phyloP scores from a whole-genome alignment of 2,113 vertebrate species.

The Tichodroma muraria region DNA sequence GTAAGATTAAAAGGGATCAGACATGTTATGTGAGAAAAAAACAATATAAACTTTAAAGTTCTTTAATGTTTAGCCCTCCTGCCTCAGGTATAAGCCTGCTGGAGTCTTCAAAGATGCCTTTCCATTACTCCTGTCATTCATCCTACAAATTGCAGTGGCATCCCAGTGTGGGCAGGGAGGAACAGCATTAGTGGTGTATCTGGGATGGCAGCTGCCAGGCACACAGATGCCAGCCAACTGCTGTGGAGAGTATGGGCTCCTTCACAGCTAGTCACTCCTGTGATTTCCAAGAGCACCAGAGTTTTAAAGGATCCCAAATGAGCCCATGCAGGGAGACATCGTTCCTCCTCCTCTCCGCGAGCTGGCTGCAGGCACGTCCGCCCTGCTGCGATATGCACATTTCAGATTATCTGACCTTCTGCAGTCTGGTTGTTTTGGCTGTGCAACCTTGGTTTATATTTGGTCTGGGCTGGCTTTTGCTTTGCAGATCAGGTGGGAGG shows the following conservation, averaged over 20 bases:
- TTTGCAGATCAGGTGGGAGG: slow-evolving; percentile 62
- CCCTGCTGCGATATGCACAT: background rate
- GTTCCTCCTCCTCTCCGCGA: fast-evolving
- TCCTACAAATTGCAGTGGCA: background rate
- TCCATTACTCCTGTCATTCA: background rate
- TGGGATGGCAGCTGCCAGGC: background rate
- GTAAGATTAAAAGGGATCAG: slow-evolving; percentile 44
- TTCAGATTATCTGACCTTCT: slow-evolving; percentile 66
- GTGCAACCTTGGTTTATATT: slow-evolving; percentile 62
- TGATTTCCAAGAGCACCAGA: background rate
- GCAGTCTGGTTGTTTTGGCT: slow-evolving; percentile 61
- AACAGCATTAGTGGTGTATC: background rate
- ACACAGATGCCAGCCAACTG: background rate
- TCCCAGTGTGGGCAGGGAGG: background rate
- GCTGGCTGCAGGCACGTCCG: background rate
- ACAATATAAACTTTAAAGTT: background rate
- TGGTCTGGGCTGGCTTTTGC: slow-evolving; percentile 48
- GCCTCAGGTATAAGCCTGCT: background rate
- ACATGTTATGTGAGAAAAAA: background rate
- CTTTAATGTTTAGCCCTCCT: background rate
- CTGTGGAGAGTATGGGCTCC: background rate
- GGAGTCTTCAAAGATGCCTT: background rate
- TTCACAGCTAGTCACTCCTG: background rate
- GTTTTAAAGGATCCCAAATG: background rate
- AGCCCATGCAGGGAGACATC: background rate